phyloP scores from a whole-genome alignment of 2,797 vertebrate species.

The Myripristis jacobus region DNA sequence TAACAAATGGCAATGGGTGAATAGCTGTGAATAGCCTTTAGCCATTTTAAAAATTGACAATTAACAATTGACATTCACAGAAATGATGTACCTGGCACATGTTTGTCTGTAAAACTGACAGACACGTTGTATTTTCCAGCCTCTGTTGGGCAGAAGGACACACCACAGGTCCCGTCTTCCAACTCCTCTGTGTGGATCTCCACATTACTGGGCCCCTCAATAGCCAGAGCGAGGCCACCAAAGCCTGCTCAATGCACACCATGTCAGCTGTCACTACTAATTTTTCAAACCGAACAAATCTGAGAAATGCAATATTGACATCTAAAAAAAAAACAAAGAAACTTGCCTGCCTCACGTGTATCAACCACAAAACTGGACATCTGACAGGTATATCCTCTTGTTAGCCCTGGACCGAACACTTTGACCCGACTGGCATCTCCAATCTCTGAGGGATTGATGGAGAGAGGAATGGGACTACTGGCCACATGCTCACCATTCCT shows the following conservation, averaged over 20 bases:
- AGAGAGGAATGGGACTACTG: slow-evolving; percentile 81
- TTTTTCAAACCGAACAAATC: neutral
- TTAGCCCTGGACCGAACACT: slow-evolving; percentile 80
- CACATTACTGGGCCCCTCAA: slow-evolving; percentile 86
- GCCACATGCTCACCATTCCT: slow-evolving; percentile 81
- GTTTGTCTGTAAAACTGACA: slow-evolving; percentile 84
- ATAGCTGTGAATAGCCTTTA: too few relatives aligned
- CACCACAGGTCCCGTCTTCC: slow-evolving; percentile 84
- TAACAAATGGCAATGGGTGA: neutral
- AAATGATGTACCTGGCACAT: slow-evolving; percentile 86
- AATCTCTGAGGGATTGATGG: slow-evolving; percentile 83
- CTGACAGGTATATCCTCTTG: slow-evolving; percentile 78
- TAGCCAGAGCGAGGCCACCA: slow-evolving; percentile 84
- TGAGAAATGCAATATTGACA: neutral
- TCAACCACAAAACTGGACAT: slow-evolving; percentile 83
- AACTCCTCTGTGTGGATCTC: slow-evolving; percentile 85
- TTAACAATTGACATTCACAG: too few relatives aligned
- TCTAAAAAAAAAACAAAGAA: too few relatives aligned
- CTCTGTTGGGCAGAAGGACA: slow-evolving; percentile 85
- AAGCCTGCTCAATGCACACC: slow-evolving; percentile 71
- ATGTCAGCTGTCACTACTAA: neutral
- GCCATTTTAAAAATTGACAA: neutral
- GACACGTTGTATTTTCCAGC: slow-evolving; percentile 85
- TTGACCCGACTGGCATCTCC: slow-evolving; percentile 82
- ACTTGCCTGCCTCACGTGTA: slow-evolving; percentile 81